phyloP scores from a whole-genome alignment of 2,113 vertebrate species.

The Dasyprocta punctata region DNA sequence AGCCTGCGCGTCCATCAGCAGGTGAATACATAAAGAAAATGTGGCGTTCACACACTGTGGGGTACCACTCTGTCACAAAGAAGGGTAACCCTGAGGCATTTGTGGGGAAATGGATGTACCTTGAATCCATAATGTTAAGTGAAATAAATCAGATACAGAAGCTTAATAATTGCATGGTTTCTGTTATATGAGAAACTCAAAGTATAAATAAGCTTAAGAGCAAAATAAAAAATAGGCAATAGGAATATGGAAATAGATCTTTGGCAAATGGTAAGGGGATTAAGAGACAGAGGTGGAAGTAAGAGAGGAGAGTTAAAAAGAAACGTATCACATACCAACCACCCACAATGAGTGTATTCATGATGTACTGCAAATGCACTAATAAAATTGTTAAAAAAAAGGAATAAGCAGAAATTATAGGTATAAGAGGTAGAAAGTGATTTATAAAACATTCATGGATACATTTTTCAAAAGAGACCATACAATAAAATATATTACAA shows the following conservation, averaged over 20 bases:
- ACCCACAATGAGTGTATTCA: neutral
- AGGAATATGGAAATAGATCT: neutral
- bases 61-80: neutral
- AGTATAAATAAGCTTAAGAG: neutral
- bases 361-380: neutral
- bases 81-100: neutral
- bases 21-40: neutral
- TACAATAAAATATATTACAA: neutral
- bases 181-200: neutral
- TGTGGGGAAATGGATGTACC: neutral
- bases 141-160: neutral
- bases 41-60: neutral
- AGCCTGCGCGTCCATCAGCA: neutral
- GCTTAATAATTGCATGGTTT: neutral
- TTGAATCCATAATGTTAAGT: neutral
- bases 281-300: neutral
- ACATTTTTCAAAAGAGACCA: neutral
- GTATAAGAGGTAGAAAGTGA: neutral
- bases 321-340: neutral
- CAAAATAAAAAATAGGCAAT: neutral
- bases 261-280: neutral
- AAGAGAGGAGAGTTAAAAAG: neutral
- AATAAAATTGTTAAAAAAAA: neutral
- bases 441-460: neutral
- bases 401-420: neutral